Percentiles rank a stretch among this genome's conserved stretches.
These are phyloP conservation scores for Ormyrus rosae DNA, from an alignment of 2,888 invertebrate species.

Conservation along the genomic window DNA sequence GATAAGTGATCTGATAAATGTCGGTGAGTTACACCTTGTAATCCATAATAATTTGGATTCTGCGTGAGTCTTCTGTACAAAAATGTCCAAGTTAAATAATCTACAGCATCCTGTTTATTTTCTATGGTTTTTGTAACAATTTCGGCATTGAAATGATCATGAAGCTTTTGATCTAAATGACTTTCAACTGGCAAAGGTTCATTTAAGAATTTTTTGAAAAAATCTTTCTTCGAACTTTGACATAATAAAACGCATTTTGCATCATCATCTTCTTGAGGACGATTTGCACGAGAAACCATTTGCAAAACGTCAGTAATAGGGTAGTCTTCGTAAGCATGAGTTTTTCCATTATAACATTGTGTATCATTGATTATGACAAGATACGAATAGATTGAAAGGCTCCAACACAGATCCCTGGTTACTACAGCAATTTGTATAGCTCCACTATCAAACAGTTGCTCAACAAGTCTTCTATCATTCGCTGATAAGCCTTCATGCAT, in stretches of 20 bases:
- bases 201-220: constrained; percentile 98
- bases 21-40: constrained; percentile 97
- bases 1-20: constrained; percentile 99
- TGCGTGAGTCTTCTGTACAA: constrained; percentile 97
- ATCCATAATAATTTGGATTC: constrained; percentile 99
- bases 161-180: constrained; percentile 97
- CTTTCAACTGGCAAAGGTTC: constrained; percentile 98
- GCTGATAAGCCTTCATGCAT: constrained; percentile 95
- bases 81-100: constrained; percentile 99
- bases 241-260: constrained; percentile 97
- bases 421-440: constrained; percentile 96
- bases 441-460: constrained; percentile 94
- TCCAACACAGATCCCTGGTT: constrained; percentile 95
- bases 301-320: constrained; percentile 97
- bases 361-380: constrained; percentile 98
- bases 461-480: constrained; percentile 92
- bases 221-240: constrained; percentile 97
- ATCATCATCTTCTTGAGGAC: constrained; percentile 93
- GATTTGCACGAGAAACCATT: constrained; percentile 97
- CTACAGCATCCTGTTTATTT: constrained; percentile 99
- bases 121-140: constrained; percentile 99
- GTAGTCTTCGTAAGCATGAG: constrained; percentile 96
- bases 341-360: constrained; percentile 83
- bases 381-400: constrained; percentile 91
- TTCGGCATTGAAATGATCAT: constrained; percentile 99